Percentiles rank a stretch among this genome's conserved stretches.
Conservation (phyloP, 2,888 invertebrate species). For the Ophion slaviceki region DNA sequence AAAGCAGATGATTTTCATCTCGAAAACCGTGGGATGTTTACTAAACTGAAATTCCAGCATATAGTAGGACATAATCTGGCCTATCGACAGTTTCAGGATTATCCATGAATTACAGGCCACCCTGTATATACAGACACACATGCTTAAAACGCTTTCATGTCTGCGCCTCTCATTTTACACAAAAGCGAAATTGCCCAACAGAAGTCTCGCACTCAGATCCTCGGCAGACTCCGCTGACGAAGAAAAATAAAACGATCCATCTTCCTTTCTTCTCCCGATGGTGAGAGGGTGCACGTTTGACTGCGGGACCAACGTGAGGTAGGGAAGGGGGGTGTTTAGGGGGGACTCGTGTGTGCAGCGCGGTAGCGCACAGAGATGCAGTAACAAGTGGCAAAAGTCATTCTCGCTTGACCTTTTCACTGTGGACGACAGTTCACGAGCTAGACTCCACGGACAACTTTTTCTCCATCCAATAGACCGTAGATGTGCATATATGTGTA, state of each 20-base stretch:
- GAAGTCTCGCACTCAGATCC: conserved; percentile 36
- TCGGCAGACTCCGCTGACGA: background rate
- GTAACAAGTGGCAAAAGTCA: conserved; percentile 61
- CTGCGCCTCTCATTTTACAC: conserved; percentile 45
- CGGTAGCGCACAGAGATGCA: conserved; percentile 45
- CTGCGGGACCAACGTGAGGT: background rate
- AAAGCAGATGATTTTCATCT: no score
- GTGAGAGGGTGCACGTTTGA: conserved; percentile 13
- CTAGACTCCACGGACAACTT: conserved; percentile 51
- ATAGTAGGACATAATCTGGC: no score
- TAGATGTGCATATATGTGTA: background rate
- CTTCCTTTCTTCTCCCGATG: conserved; percentile 33
- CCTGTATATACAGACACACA: background rate
- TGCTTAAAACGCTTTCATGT: background rate
- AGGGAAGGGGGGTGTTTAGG: background rate
- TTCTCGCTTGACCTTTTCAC: conserved; percentile 63
- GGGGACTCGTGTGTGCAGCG: conserved; percentile 10
- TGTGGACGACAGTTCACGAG: conserved; percentile 52
- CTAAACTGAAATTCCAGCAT: no score
- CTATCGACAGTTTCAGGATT: no score
- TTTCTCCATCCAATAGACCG: conserved; percentile 15
- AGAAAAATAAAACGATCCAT: conserved; percentile 48
- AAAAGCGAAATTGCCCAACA: conserved; percentile 56
- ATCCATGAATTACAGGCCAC: no score
- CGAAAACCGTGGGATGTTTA: no score